phyloP scores from a whole-genome alignment of 2,797 vertebrate genomes.

The Cirrhinus mrigala region DNA sequence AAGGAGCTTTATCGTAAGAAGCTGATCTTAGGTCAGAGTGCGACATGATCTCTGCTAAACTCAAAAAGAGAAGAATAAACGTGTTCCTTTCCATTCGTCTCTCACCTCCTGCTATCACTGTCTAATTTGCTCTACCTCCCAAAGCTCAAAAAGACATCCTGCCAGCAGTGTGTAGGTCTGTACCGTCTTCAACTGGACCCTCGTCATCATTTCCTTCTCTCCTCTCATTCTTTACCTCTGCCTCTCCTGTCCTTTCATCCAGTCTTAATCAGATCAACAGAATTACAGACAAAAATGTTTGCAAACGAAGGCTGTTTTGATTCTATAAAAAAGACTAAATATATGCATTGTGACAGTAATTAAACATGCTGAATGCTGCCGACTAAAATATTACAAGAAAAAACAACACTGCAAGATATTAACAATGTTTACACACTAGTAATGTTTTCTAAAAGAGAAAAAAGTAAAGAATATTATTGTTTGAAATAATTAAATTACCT shows the following conservation, averaged over 20 bases:
- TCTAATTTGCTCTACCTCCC: conserved; percentile 1
- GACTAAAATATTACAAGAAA: background rate
- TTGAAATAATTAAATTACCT: background rate
- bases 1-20: background rate
- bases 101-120: conserved; percentile 8
- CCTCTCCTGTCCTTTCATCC: background rate
- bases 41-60: background rate
- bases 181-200: background rate
- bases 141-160: background rate
- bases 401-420: background rate
- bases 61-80: background rate
- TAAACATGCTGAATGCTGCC: background rate
- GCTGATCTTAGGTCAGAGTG: background rate
- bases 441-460: background rate
- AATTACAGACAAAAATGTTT: background rate
- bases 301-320: background rate
- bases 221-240: background rate
- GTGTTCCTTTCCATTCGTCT: background rate
- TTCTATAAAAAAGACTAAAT: background rate
- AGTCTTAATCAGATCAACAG: background rate
- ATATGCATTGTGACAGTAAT: background rate
- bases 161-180: background rate
- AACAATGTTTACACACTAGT: background rate
- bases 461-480: background rate
- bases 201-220: background rate